Base-by-base conservation (phyloP, 2,888 invertebrate genomes). In the Craniophora ligustri region DNA sequence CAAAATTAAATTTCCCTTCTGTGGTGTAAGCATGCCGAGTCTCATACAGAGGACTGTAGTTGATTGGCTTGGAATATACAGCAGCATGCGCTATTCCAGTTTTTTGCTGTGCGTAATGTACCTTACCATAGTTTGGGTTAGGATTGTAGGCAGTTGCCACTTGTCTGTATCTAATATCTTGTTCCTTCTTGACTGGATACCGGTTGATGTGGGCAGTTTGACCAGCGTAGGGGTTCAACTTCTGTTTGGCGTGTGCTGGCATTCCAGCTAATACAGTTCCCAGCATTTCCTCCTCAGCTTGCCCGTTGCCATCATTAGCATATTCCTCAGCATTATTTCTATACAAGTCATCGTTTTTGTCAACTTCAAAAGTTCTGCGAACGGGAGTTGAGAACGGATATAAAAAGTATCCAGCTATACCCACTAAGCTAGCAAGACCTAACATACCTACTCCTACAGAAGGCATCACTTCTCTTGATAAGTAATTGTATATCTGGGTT, bases 391-490 rank as follows among this genome's bases (percentile, higher is more conserved):
- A 93, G 63, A 97, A 96, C 3, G 97, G 97, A 87, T 96, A 96
- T 14, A 97, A 87, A 82, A 97, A 96, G 71, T 97, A 96, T 46
- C 96, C 96, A 23, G 97, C 97, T 26, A 97, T 83, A 2, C 97
- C 97, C 2, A 96, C 96, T 30, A 96, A 94, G 56, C 97, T 95
- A 57, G 97, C 95, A 32, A 97, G 84, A 1, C 97, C 97, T 8
- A 97, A 95, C 14, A 97, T 87, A 71, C 97, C 96, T 0, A 97
- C 96, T 0, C 97, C 97, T 14, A 97, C 96, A 21, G 96, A 96
- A 0, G 97, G 97, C 96, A 97, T 96, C 0, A 97, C 96, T 90
- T 97, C 97, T 70, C 97, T 93, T 2, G 96, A 96, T 31, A 97
- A 86, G 75, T 96, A 97, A 75, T 96, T 97, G 76, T 97, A 97